Percentiles rank a stretch among this genome's conserved stretches.
phyloP scores from a whole-genome alignment of 2,797 vertebrate species.

The Dallia pectoralis region DNA sequence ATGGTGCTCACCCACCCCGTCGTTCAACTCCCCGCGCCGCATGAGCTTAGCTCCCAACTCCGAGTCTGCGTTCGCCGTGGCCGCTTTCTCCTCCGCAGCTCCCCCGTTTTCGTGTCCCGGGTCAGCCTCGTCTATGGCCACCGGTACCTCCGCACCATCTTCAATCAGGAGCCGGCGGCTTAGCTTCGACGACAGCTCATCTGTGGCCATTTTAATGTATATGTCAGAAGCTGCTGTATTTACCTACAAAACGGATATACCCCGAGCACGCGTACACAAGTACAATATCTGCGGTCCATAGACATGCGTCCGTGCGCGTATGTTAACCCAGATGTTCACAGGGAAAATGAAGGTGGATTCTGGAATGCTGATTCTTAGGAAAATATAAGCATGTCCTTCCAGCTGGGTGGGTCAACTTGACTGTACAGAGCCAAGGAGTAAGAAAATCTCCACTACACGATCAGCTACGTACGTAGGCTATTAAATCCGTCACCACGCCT shows the following conservation, averaged over 20 bases:
- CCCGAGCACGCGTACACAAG: slow-evolving; percentile 21
- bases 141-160: slow-evolving; percentile 64
- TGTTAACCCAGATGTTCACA: not conserved
- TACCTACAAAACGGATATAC: slow-evolving; percentile 31
- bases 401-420: slow-evolving; percentile 5
- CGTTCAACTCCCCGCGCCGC: slow-evolving; percentile 80
- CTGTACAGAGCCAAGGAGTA: slow-evolving; percentile 1
- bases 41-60: slow-evolving; percentile 82
- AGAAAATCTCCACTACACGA: slow-evolving; percentile 17
- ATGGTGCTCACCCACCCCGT: slow-evolving; percentile 69
- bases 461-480: slow-evolving; percentile 1
- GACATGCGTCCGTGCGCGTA: slow-evolving; percentile 1
- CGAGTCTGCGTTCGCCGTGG: slow-evolving; percentile 68
- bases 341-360: not conserved
- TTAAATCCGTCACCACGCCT: slow-evolving; percentile 44
- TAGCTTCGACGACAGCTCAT: slow-evolving; percentile 86
- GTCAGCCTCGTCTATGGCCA: slow-evolving; percentile 50
- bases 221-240: slow-evolving; percentile 14
- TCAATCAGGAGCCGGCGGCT: slow-evolving; percentile 82
- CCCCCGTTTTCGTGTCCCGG: slow-evolving; percentile 51
- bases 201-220: slow-evolving; percentile 77
- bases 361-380: not conserved
- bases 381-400: not conserved
- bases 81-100: slow-evolving; percentile 60
- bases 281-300: slow-evolving; percentile 20